These are phyloP conservation scores for Eublepharis macularius DNA, from an alignment of 2,113 vertebrate species.

Conservation along the genomic window DNA sequence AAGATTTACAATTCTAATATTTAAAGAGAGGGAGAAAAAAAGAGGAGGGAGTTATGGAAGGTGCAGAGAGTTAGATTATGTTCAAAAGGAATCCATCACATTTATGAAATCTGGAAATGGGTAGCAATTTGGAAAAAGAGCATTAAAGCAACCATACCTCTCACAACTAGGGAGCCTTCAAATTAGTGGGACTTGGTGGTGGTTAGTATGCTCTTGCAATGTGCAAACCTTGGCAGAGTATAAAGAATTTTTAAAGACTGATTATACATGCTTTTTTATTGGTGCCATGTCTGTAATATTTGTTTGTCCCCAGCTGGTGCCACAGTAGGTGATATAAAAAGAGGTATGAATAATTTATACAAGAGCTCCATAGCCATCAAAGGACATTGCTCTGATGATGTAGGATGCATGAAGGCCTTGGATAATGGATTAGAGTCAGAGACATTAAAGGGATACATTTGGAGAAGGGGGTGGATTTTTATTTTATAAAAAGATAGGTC, in stretches of 20 bases:
- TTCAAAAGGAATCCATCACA: background rate
- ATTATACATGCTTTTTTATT: slow-evolving; percentile 66
- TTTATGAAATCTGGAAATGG: background rate
- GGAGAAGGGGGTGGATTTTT: background rate
- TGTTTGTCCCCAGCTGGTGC: slow-evolving; percentile 69
- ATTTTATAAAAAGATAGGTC: background rate
- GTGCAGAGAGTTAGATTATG: rapidly evolving
- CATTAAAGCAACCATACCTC: background rate
- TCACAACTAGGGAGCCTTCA: background rate
- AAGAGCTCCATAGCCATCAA: slow-evolving; percentile 54
- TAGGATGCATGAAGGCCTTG: slow-evolving; percentile 15
- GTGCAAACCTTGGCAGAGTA: slow-evolving; percentile 51
- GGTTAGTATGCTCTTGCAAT: slow-evolving; percentile 30
- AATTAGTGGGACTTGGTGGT: slow-evolving; percentile 5
- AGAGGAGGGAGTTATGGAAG: background rate
- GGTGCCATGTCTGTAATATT: slow-evolving; percentile 62
- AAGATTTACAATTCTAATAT: slow-evolving; percentile 8
- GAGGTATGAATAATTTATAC: slow-evolving; percentile 67
- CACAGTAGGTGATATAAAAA: slow-evolving; percentile 65
- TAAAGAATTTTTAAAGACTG: slow-evolving; percentile 63
- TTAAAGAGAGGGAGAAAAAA: background rate
- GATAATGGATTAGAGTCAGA: slow-evolving; percentile 37
- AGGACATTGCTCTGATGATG: slow-evolving; percentile 49
- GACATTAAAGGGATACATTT: slow-evolving; percentile 9
- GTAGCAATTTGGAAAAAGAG: background rate